Conservation (phyloP, 2,797 vertebrate genomes). For the Ptychobarbus kaznakovi region DNA sequence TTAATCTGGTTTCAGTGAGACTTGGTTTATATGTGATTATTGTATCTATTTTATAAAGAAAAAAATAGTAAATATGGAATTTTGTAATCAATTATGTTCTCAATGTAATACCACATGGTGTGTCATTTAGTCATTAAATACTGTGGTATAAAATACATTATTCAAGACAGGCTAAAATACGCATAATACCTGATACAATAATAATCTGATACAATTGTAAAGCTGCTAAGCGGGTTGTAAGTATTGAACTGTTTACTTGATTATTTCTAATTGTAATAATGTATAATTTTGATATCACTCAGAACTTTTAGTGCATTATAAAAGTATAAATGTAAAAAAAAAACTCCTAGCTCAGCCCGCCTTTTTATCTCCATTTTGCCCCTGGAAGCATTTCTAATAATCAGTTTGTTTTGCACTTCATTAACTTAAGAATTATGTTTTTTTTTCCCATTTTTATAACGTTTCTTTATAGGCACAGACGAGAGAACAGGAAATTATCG, state of each 20-base stretch:
- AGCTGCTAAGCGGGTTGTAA: background rate
- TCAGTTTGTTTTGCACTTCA: background rate
- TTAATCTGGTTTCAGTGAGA: background rate
- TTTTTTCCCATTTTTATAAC: background rate
- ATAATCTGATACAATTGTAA: background rate
- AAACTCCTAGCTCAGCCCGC: background rate
- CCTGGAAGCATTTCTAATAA: background rate
- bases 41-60: background rate
- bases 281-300: background rate
- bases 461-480: background rate
- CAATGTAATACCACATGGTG: background rate
- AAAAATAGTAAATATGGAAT: background rate
- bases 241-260: background rate
- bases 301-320: background rate
- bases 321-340: background rate
- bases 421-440: background rate
- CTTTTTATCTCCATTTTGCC: background rate
- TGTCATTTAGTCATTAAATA: background rate
- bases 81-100: background rate
- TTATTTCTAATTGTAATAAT: background rate
- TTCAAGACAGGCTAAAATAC: background rate
- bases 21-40: background rate
- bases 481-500: background rate
- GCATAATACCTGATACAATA: background rate
- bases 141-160: background rate